A percentile compares a stretch with the other conserved stretches of the same genome.
Evolutionary conservation across 2,888 invertebrate genomes (phyloP).

Genomic region (Petrolisthes cinctipes): DNA sequence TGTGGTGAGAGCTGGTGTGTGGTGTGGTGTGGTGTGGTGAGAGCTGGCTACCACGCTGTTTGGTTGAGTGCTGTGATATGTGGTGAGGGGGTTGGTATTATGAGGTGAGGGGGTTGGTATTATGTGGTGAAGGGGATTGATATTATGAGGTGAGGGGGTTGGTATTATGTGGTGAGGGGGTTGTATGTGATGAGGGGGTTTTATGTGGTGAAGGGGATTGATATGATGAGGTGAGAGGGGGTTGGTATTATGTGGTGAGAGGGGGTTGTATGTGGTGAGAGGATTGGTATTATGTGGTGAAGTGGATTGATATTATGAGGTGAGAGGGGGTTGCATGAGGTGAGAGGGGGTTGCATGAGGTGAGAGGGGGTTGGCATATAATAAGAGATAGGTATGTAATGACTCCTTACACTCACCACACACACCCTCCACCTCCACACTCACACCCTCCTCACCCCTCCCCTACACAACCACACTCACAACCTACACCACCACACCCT

Average conservation of each 20-base stretch:
- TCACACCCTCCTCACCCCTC: not conserved
- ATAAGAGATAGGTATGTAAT: not conserved
- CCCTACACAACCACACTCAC: slow-evolving; percentile 8
- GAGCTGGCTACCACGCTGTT: not conserved
- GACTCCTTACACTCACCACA: not conserved
- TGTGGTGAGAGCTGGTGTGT: no score
- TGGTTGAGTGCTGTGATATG: not conserved
- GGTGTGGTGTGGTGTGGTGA: not conserved
- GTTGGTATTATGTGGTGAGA: not conserved
- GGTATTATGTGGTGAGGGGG: not conserved
- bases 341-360: not conserved
- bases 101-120: not conserved
- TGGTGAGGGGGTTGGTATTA: not conserved
- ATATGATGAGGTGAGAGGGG: not conserved
- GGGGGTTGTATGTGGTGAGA: not conserved
- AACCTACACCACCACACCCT: not conserved
- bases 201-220: not conserved
- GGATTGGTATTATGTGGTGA: not conserved
- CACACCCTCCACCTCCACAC: slow-evolving; percentile 1
- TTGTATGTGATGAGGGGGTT: no score
- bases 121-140: not conserved
- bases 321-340: not conserved
- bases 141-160: not conserved
- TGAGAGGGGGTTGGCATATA: not conserved
- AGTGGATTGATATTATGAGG: not conserved